Evolutionary conservation across 2,797 vertebrate species (phyloP).

Genomic region (Galaxias olidus): DNA sequence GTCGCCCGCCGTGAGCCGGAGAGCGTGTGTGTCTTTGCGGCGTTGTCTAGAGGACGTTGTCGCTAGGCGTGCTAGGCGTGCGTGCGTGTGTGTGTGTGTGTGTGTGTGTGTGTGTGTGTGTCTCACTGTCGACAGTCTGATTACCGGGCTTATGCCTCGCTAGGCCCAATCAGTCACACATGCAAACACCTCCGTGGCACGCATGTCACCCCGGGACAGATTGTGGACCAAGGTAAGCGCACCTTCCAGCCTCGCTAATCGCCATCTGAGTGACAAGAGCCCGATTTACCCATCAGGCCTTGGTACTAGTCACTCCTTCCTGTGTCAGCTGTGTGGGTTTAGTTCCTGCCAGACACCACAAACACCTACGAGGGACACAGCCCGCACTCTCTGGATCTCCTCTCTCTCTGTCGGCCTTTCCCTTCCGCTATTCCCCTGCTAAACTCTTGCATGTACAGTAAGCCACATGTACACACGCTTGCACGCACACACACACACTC

Average conservation of each 20-base stretch:
- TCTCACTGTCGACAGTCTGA: slow-evolving; percentile 10
- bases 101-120: slow-evolving; percentile 23
- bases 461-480: neutral
- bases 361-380: too few relatives aligned
- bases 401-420: neutral
- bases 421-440: slow-evolving; percentile 12
- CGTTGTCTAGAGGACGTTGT: slow-evolving; percentile 16
- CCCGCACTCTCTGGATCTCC: neutral
- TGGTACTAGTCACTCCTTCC: too few relatives aligned
- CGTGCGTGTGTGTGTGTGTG: slow-evolving; percentile 14
- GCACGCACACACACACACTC: neutral
- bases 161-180: slow-evolving; percentile 26
- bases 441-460: neutral
- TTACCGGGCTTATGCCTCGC: neutral
- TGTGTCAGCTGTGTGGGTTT: too few relatives aligned
- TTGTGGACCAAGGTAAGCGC: slow-evolving; percentile 48
- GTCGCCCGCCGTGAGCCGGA: neutral
- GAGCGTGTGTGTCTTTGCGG: slow-evolving; percentile 24
- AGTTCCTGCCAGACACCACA: too few relatives aligned
- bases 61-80: slow-evolving; percentile 16
- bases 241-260: slow-evolving; percentile 55
- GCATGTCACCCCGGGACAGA: slow-evolving; percentile 30
- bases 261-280: too few relatives aligned
- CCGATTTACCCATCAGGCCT: too few relatives aligned
- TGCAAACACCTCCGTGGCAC: too few relatives aligned